Percentiles rank a stretch among this genome's conserved stretches.
Conservation (phyloP, 1,140 invertebrate genomes). For the Matsumurasca onukii region DNA sequence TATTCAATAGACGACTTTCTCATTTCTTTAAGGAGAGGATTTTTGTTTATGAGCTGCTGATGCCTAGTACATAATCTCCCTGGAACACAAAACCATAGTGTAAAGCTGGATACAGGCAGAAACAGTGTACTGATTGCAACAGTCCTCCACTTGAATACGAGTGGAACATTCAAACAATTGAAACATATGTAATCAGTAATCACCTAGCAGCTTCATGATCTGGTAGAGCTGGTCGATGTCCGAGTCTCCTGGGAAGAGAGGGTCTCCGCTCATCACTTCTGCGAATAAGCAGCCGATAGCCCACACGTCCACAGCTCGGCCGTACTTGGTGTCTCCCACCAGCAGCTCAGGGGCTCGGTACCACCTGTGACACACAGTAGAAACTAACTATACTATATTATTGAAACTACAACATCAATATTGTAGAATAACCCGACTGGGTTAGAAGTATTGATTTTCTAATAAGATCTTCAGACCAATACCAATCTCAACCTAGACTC, state of each 20-base stretch:
- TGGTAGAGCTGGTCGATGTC: slow-evolving; percentile 90
- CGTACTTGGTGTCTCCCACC: slow-evolving; percentile 69
- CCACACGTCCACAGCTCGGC: slow-evolving; percentile 85
- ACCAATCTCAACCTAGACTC: no score
- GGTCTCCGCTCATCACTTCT: slow-evolving; percentile 83
- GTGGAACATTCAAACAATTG: not conserved
- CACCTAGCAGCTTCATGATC: slow-evolving; percentile 73
- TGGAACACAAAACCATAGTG: slow-evolving; percentile 19
- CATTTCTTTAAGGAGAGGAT: slow-evolving; percentile 55
- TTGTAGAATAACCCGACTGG: not conserved
- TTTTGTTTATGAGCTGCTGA: slow-evolving; percentile 61
- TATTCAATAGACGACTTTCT: slow-evolving; percentile 47
- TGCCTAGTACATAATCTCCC: slow-evolving; percentile 51
- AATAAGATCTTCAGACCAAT: no score
- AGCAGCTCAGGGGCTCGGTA: slow-evolving; percentile 84
- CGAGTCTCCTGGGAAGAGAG: slow-evolving; percentile 84
- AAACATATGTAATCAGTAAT: slow-evolving; percentile 33
- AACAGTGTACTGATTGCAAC: not conserved
- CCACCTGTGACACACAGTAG: slow-evolving; percentile 57
- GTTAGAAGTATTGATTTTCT: not conserved
- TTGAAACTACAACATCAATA: not conserved
- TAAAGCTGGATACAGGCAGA: not conserved
- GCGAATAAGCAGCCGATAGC: slow-evolving; percentile 83
- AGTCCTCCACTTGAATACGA: not conserved
- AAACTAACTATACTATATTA: not conserved